Percentiles rank a stretch among this genome's conserved stretches.
These are phyloP conservation scores for Bibio marci DNA, from an alignment of 2,888 invertebrate species.

Conservation along the genomic window DNA sequence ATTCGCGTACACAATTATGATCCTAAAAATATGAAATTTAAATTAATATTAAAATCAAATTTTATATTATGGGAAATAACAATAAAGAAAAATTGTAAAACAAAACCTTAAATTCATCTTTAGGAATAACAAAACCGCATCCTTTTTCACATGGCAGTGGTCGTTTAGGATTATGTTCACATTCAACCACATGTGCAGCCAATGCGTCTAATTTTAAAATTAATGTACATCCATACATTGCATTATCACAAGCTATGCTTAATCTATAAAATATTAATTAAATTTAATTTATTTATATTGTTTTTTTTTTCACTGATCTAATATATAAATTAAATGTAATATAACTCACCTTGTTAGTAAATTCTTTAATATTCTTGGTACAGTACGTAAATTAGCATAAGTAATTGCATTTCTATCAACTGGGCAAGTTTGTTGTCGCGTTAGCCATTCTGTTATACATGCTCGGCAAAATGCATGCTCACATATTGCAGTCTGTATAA, in stretches of 20 bases:
- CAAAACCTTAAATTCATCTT: constrained; percentile 72
- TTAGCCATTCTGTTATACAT: constrained; percentile 92
- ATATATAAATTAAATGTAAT: constrained; percentile 5
- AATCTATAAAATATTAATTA: constrained; percentile 34
- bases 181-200: constrained; percentile 74
- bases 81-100: too few relatives aligned
- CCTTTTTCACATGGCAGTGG: constrained; percentile 87
- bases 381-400: constrained; percentile 74
- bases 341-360: constrained; percentile 55
- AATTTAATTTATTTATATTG: neutral
- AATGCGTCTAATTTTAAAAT: constrained; percentile 76
- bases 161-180: constrained; percentile 86
- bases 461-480: constrained; percentile 91
- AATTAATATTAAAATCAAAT: too few relatives aligned
- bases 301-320: neutral
- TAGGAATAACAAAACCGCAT: constrained; percentile 85
- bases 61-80: too few relatives aligned
- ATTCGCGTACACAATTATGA: constrained; percentile 84
- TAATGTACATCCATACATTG: constrained; percentile 67
- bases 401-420: constrained; percentile 84
- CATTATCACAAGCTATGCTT: constrained; percentile 82
- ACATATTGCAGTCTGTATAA: constrained; percentile 71
- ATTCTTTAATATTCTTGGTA: constrained; percentile 85
- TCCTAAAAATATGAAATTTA: constrained; percentile 30
- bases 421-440: constrained; percentile 84